Percentiles rank a stretch among this genome's conserved stretches.
Conservation (phyloP, 1,140 invertebrate species). For the Dendroctonus valens region DNA sequence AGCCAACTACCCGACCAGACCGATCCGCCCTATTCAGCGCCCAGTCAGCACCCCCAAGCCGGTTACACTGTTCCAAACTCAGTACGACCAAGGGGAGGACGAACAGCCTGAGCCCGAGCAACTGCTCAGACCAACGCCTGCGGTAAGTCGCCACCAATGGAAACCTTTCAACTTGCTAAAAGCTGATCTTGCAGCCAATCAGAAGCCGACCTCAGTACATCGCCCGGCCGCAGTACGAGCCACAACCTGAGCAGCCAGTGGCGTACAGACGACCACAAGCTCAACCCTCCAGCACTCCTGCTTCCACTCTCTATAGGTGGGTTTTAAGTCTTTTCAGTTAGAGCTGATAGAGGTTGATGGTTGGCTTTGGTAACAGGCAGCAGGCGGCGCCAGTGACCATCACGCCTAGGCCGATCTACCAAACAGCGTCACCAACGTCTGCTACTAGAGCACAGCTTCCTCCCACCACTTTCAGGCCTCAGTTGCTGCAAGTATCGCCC, state of each 20-base stretch:
- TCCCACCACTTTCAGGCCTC: conserved; percentile 65
- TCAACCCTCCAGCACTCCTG: conserved; percentile 24
- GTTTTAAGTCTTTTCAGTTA: not conserved
- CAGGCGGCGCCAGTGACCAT: conserved; percentile 47
- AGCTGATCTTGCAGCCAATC: conserved; percentile 35
- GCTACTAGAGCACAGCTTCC: conserved; percentile 58
- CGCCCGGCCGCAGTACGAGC: conserved; percentile 46
- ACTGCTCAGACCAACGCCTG: conserved; percentile 49
- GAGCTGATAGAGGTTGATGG: too few species aligned
- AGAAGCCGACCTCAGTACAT: conserved; percentile 40
- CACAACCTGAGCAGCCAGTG: conserved; percentile 24
- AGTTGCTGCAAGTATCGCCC: conserved; percentile 60
- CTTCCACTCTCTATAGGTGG: conserved; percentile 10
- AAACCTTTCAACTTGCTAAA: too few species aligned
- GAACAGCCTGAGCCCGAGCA: conserved; percentile 61
- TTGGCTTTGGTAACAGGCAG: conserved; percentile 33
- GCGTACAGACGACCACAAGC: conserved; percentile 47
- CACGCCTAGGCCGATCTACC: conserved; percentile 53
- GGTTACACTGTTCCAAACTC: conserved; percentile 65
- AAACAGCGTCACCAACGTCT: conserved; percentile 40
- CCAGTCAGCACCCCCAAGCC: conserved; percentile 53
- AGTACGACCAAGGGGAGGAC: conserved; percentile 59
- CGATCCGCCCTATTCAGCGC: conserved; percentile 50
- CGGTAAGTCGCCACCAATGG: conserved; percentile 14
- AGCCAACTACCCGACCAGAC: conserved; percentile 63